Base-by-base conservation (phyloP, 2,888 invertebrate species). In the Cerastis rubricosa region DNA sequence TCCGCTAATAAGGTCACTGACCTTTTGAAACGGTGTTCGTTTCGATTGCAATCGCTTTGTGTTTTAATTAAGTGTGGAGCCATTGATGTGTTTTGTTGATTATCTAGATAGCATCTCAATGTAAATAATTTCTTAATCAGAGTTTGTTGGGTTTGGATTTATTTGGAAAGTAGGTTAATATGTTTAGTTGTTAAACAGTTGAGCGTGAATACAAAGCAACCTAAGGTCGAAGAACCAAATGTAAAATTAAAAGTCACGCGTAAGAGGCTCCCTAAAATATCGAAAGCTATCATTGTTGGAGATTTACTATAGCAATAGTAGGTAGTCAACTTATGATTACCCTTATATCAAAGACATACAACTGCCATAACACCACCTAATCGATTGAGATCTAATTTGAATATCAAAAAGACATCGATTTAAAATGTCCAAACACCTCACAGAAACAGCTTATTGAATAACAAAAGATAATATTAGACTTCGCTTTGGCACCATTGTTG, bases 1-100 rank as follows among this genome's bases (percentile, higher is more conserved):
- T 90, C 87, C 76, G 90, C 86, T 89, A 90, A 89, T 91, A 89
- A 92, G 93, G 93, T 94, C 93, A 90, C 89, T 91, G 94, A 95
- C 93, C 95, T 89, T 76, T 85, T 63, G 65, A 80, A 78, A 78
- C 72, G 73, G 80, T 80, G 84, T 68, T 74, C 74, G 71, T 81
- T 84, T 86, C 68, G 81, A 88, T 88, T 86, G 82, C 85, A 81
- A 88, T 88, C 85, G 80, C 78, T 85, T 87, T 87, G 82, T 84
- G 79, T 86, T 87, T 87, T 87, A 88, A 87, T 87, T 87, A 87
- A 76, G 78, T 81, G 74, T 80, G 64, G 78, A 78, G 75, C 73
- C 80, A 81, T 84, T 73, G 76, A 83, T 80, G 66, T 78, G 78
- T 81, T 82, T 73, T 78, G 80, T 79, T 82, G 83, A 83, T 85